Conservation (phyloP, 2,113 vertebrate genomes). For the Tyto alba region DNA sequence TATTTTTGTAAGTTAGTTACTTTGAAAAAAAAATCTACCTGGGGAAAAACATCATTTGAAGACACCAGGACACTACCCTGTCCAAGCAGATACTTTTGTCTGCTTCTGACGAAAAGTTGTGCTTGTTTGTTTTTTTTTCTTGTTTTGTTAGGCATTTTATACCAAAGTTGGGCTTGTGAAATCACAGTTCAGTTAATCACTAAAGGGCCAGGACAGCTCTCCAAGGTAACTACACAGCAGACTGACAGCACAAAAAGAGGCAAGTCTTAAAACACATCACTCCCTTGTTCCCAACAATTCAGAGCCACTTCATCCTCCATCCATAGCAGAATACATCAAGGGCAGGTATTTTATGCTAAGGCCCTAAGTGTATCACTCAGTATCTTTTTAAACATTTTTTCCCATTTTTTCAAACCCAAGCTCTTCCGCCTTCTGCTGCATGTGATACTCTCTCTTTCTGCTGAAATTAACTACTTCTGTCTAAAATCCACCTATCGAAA, state of each 20-base stretch:
- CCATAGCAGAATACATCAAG: neutral
- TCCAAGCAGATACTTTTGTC: neutral
- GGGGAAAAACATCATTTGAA: neutral
- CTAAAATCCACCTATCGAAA: neutral
- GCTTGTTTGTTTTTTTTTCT: accelerated
- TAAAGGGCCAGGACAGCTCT: neutral
- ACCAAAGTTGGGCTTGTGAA: neutral
- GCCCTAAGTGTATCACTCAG: neutral
- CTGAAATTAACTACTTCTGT: neutral
- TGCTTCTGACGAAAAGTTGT: neutral
- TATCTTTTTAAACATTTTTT: neutral
- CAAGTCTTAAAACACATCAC: neutral
- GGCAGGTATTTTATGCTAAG: neutral
- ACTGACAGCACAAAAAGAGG: neutral
- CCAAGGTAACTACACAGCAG: neutral
- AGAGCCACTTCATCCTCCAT: neutral
- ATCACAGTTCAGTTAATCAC: neutral
- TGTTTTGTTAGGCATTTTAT: neutral
- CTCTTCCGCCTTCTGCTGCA: neutral
- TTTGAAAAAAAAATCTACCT: neutral
- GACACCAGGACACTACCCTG: neutral
- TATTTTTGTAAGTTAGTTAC: neutral
- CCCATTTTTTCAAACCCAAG: neutral
- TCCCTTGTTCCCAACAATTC: neutral
- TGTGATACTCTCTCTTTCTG: neutral